Evolutionary conservation across 1,140 invertebrate species (phyloP), one percentile per base, ranked within the genome.

Genomic region (Bombus soroeensis): DNA sequence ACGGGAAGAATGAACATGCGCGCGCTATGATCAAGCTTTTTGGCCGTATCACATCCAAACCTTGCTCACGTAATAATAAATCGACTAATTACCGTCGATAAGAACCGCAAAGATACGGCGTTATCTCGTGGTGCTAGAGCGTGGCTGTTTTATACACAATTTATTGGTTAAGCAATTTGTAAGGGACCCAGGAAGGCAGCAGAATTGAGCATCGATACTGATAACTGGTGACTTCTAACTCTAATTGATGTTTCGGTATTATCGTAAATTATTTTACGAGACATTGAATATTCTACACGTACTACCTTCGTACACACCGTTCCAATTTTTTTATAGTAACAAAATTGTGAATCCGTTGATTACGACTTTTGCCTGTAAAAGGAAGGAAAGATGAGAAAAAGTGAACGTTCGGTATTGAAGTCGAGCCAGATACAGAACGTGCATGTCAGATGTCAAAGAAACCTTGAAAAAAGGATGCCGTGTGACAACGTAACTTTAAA

Each of bases 81-180:
- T 94, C 89, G 86, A 90, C 62, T 90, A 93, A 94, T 94, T 92
- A 93, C 86, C 91, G 92, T 94, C 93, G 94, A 94, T 94, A 94
- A 93, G 92, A 93, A 91, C 83, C 92, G 90, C 88, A 93, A 93
- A 93, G 93, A 94, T 94, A 94, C 87, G 82, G 89, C 84, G 89
- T 92, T 94, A 94, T 94, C 93, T 88, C 84, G 85, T 83, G 82
- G 71, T 78, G 72, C 86, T 87, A 4, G 59, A 87, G 88, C 87
- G 66, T 76, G 89, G 77, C 83, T 91, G 90, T 92, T 94, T 94
- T 94, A 92, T 92, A 91, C 90, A 92, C 93, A 93, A 94, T 94
- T 94, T 94, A 94, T 94, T 88, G 93, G 76, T 77, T 86, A 85
- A 86, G 91, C 91, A 93, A 93, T 94, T 94, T 93, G 91, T 93